Evolutionary conservation across 2,113 vertebrate genomes (phyloP), one percentile per base, ranked within the genome.

Genomic region (Chionodraco myersi): DNA sequence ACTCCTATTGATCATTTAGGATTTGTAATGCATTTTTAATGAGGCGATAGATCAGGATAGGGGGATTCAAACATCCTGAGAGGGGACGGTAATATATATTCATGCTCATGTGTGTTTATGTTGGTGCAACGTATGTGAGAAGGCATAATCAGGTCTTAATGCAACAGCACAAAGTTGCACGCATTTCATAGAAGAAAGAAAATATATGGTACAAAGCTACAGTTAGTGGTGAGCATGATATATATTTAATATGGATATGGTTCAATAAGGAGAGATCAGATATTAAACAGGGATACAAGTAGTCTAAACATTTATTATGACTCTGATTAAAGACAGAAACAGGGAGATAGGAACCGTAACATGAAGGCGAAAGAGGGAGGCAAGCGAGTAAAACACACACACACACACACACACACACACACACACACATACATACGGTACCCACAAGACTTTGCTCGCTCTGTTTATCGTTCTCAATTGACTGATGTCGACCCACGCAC

Each of bases 1-100:
- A 78, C 73, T 77, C 57, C n/a, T n/a, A 58, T 14, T 36, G 62
- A 80, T 67, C 59, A 41, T 30, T 48, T 34, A 18, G 65, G 6
- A 41, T 41, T 41, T 41, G 36, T 41, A 41, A 41, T 41, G 36
- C 56, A 63, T 63, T 52, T 70, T 41, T 52, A 79, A 45, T 18
- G 51, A 67, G 34, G 41, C 44, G 26, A 71, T 49, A 44, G 13
- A 26, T 75, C 8, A 1, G 0, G 7, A 67, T 14, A 62, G 49
- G 72, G 21, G 26, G 36, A 74, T 58, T 58, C 36, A 73, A 49
- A 26, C 56, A 52, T n/a, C n/a, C 34, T 45, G 57, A 72, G 26
- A 77, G 23, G 10, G 63, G 56, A 34, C 8, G 58, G 52, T 2
- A 60, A 14, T 3, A 51, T 34, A 34, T 6, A 52, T 41, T n/a